Conservation (phyloP, 2,797 vertebrate genomes). For the Rallus crepitans region DNA sequence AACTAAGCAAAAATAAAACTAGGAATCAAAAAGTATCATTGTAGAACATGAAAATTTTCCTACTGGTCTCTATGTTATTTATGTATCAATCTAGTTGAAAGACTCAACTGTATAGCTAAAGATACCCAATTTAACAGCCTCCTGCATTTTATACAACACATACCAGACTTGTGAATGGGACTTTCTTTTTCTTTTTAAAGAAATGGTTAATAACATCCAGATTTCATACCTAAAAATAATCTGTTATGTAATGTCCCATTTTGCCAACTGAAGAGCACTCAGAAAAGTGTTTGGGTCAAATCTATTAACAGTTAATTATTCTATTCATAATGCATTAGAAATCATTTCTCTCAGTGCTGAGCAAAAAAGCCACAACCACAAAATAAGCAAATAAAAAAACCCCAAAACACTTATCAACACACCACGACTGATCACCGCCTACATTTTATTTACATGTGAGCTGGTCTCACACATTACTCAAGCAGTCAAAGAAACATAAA, state of each 20-base stretch:
- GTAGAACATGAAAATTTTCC: not conserved
- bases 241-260: not conserved
- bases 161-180: not conserved
- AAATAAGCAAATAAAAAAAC: not conserved
- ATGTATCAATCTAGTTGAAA: fast-evolving
- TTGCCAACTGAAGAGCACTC: not conserved
- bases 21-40: not conserved
- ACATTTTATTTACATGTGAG: not conserved
- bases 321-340: not conserved
- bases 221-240: not conserved
- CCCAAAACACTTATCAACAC: not conserved
- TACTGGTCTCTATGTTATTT: not conserved
- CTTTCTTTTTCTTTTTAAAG: not conserved
- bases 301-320: not conserved
- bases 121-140: not conserved
- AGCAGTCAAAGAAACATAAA: not conserved
- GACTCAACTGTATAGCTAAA: not conserved
- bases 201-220: not conserved
- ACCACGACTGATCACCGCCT: not conserved
- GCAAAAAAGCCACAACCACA: not conserved
- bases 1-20: not conserved
- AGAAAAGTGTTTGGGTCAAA: not conserved
- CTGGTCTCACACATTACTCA: not conserved
- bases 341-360: not conserved
- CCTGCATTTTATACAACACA: not conserved